Percentiles rank a stretch among this genome's conserved stretches.
Evolutionary conservation across 2,888 invertebrate genomes (phyloP).

Genomic region (Chironomus tentans): DNA sequence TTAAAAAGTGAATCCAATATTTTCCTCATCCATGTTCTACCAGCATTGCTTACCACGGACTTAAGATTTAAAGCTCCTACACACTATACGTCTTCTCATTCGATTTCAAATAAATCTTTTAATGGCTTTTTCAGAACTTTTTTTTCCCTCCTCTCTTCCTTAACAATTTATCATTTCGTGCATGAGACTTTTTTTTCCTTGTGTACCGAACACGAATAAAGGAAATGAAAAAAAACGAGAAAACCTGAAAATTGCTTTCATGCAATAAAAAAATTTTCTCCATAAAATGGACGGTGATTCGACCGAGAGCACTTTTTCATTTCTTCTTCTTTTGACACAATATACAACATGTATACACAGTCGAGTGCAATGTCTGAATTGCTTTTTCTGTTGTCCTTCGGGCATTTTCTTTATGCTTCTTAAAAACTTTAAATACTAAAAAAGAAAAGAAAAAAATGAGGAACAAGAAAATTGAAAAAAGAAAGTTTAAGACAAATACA

Average conservation of each 20-base stretch:
- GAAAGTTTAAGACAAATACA: not conserved
- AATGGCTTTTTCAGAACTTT: not conserved
- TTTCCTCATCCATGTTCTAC: too few species aligned
- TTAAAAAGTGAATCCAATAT: too few species aligned
- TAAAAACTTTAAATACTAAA: not conserved
- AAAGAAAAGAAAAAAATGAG: not conserved
- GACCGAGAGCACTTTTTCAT: not conserved
- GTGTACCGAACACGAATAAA: too few species aligned
- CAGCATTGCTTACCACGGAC: too few species aligned
- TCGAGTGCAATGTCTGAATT: not conserved
- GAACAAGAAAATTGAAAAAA: not conserved
- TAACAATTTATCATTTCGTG: too few species aligned
- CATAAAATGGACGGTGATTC: too few species aligned
- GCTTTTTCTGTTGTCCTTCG: not conserved
- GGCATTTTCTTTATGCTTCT: not conserved
- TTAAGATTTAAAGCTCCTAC: too few species aligned
- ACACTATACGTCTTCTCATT: not conserved
- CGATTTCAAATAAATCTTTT: not conserved
- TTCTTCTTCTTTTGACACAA: not conserved
- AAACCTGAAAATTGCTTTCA: too few species aligned
- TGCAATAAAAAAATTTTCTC: too few species aligned
- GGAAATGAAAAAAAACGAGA: too few species aligned
- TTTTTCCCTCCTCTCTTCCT: too few species aligned
- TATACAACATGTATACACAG: not conserved
- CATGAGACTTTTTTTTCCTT: too few species aligned